Evolutionary conservation across 2,797 vertebrate genomes (phyloP), one percentile per base, ranked within the genome.

Genomic region (Microhierax caerulescens): DNA sequence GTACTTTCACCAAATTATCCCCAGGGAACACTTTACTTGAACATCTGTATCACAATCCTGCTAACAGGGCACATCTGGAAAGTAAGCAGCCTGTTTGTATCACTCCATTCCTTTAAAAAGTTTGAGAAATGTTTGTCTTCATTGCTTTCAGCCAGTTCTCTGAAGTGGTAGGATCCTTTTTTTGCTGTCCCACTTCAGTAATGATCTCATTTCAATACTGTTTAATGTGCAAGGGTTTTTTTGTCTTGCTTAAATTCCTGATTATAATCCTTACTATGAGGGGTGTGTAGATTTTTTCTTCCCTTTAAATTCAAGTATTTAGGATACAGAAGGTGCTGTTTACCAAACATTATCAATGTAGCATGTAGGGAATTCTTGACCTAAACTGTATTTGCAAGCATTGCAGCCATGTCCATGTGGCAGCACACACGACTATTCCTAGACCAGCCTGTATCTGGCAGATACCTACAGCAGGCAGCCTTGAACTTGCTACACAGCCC

Each of bases 341-440:
- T 22, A 64, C 18, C 32, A 64, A 63, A 88, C 30, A 4, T 57
- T 47, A 51, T 22, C 39, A 6, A 43, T 6, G 37, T 13, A 43
- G 75, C 34, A 39, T 0, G 21, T 51, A n/a, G 51, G 2, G 2
- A 74, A 64, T 45, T 51, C 64, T 23, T 53, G 24, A 61, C 67
- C 48, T 22, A 19, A 72, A 20, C 72, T 15, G 18, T 16, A 17
- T 56, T 50, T 73, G 27, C 41, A 45, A 43, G 65, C 25, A 19
- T 28, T 12, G 6, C 1, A 25, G 34, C 24, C 50, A 10, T 12
- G 10, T 48, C 25, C n/a, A 6, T 0, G 25, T 2, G 22, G 75
- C 59, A 76, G 48, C 37, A 15, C 56, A 21, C 17, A 37, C 14
- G 8, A 3, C 23, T 13, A 17, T 34, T 48, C 34, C 84, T 17